Evolutionary conservation across 2,888 invertebrate species (phyloP), one percentile per base, ranked within the genome.

Genomic region (Pseudanteris insignis): DNA sequence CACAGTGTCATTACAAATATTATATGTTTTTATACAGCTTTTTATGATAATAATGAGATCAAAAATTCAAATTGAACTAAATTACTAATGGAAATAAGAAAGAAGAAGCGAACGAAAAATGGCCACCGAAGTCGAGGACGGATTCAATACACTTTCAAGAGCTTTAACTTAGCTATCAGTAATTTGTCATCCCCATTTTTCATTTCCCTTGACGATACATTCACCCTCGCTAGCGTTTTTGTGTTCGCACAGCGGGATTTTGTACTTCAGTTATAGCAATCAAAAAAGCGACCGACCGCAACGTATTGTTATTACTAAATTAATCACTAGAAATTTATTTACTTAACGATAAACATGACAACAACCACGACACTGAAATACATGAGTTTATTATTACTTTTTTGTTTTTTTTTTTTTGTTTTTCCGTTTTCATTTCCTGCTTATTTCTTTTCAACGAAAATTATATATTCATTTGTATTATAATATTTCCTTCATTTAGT

Each of bases 351-450:
- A 58, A 57, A 66, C 62, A 70, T 61, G 64, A 67, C 66, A 67
- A 69, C 62, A 57, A 71, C 67, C 62, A 69, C 67, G 67, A 71
- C 70, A 69, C 54, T 64, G 62, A 69, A 38, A 68, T 64, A 64
- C 38, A 54, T 44, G 51, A 48, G 33, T 36, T 36, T 47, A 36
- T 26, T 44, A 33, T 15, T 7, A 30, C 24, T 47, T 48, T 38
- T 37, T 15, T 12, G 26, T 30, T 21, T 44, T 41, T 33, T 47
- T 46, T 28, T 11, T 10, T 12, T 12, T n/a, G n/a, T n/a, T n/a
- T n/a, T n/a, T n/a, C 9, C 9, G n/a, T 26, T 26, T 26, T 3
- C 26, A 8, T 26, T 3, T 21, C 3, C 21, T 9, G 30, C n/a
- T n/a, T n/a, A n/a, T 30, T 38, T 25, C 18, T 32, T 18, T 44